Evolutionary conservation across 2,797 vertebrate species (phyloP), one percentile per base, ranked within the genome.

Genomic region (Liparis tanakae): DNA sequence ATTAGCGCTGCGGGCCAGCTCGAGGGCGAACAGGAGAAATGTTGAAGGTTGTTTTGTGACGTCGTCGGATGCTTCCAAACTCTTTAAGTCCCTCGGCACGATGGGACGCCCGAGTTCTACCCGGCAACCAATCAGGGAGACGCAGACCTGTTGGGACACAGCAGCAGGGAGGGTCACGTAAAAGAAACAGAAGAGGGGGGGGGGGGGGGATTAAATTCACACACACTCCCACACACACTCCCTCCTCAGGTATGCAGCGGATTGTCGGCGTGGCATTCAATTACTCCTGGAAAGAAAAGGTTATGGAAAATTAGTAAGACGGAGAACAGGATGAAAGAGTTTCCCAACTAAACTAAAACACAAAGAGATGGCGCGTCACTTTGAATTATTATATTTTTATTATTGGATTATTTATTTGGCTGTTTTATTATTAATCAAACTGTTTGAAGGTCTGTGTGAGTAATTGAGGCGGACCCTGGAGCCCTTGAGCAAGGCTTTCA

Each of bases 261-360:
- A 81, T 82, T 82, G 82, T 87, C 67, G 66, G 75, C 74, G 68
- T 75, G 77, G 55, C 69, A 73, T 81, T 86, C 87, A 80, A 91
- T 88, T 84, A 89, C 83, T 85, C 76, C 79, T 86, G 81, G 57
- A 10, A 80, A 84, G 77, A 75, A 78, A 86, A 83, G 72, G 82
- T 76, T 75, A 78, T 48, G 74, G 76, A 54, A 80, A 69, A 54
- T 51, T 62, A 30, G 64, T 53, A 54, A 34, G 43, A 50, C 57
- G 68, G 37, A 39, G 57, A 81, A 70, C 7, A 5, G 60, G 74
- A 79, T 61, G 39, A 76, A 81, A 66, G 77, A 55, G 43, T 33
- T 0, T 67, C 41, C 46, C 70, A 34, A 54, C 60, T 22, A 17
- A 39, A 46, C 25, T 30, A 30, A 46, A 17, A 18, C 17, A 71